Evolutionary conservation across 2,888 invertebrate species (phyloP), one percentile per base, ranked within the genome.

Genomic region (Allacma fusca): DNA sequence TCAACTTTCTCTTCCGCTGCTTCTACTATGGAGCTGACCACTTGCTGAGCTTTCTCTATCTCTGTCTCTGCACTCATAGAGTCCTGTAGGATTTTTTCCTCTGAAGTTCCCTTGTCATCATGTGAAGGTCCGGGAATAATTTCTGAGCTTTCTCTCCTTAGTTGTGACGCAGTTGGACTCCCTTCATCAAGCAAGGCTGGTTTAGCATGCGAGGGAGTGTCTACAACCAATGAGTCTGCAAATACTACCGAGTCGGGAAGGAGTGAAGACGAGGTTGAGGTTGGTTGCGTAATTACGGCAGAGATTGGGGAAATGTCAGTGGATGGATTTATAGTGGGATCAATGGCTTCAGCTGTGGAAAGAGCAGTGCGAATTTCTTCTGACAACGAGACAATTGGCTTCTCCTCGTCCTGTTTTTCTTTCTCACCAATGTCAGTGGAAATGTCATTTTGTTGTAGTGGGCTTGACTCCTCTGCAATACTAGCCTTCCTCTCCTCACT

Each of bases 1-100:
- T 76, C 75, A 2, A 81, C 81, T 50, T 62, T 28, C 24, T 19
- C n/a, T 16, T 71, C 76, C 21, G 43, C 76, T 19, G 62, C 76
- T 62, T 59, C 62, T 1, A 76, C 34, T 23, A 76, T 59, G 16
- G 72, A 1, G 19, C 57, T 77, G 9, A 72, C 73, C 19, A 72
- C 77, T 68, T 64, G 26, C 34, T 74, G 62, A 9, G 65, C 77
- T 59, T 77, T 57, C 62, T 74, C 23, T 24, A 43, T n/a, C 23
- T 34, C 34, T 34, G 34, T 34, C 34, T 34, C 34, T 7, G 34
- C 34, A 34, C 34, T 34, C 34, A 34, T 34, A 4, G 34, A 34
- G 34, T 34, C 34, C 34, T 34, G 34, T 34, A 34, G 9, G 21
- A 40, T 43, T 19, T 29, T 40, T 73, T 23, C 71, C n/a, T 43